Percentiles rank a stretch among this genome's conserved stretches.
Evolutionary conservation across 2,888 invertebrate species (phyloP).

Genomic region (Camponotus fellah): DNA sequence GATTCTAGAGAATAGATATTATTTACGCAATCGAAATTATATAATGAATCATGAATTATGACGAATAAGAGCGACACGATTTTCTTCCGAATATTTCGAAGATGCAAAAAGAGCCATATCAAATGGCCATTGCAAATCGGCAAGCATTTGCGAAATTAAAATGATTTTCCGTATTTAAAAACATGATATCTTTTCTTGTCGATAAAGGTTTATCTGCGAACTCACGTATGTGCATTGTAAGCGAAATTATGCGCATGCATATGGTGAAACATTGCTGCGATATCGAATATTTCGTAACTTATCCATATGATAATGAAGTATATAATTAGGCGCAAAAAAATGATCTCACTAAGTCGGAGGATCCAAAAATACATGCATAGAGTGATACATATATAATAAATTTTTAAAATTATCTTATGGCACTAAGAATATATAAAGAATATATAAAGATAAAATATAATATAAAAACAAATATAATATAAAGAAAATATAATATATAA

Average conservation of each 20-base stretch:
- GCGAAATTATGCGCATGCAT: constrained; percentile 37
- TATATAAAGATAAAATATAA: too few species aligned
- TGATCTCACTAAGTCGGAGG: background rate
- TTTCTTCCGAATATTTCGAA: background rate
- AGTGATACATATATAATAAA: background rate
- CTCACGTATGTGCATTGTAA: constrained; percentile 40
- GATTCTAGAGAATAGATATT: background rate
- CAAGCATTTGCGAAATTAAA: background rate
- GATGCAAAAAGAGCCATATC: background rate
- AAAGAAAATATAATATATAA: too few species aligned
- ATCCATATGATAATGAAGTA: constrained; percentile 7
- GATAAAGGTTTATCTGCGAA: constrained; percentile 39
- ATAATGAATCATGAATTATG: background rate
- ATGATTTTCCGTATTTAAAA: background rate
- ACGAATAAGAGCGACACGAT: background rate
- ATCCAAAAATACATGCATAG: background rate
- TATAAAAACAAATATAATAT: too few species aligned
- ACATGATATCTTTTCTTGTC: constrained; percentile 23
- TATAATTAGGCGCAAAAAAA: background rate
- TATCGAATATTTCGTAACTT: constrained; percentile 42
- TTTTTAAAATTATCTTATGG: background rate
- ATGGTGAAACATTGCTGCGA: constrained; percentile 30
- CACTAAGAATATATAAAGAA: background rate
- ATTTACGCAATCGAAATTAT: background rate
- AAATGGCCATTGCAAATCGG: background rate